Percentiles rank a stretch among this genome's conserved stretches.
phyloP scores from a whole-genome alignment of 2,797 vertebrate species.

The Morus bassanus region DNA sequence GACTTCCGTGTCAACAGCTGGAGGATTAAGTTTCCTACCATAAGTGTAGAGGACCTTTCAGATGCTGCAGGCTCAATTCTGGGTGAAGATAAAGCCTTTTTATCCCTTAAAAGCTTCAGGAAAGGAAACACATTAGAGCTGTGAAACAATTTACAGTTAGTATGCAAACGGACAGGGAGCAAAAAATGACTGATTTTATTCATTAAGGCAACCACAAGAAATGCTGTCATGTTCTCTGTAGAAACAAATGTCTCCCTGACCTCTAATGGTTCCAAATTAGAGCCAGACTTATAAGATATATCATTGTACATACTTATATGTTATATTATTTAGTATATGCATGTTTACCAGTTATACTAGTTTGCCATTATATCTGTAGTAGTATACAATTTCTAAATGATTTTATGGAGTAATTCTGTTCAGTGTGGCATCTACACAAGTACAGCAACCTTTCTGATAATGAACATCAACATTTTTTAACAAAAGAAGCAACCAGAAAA shows the following conservation, averaged over 20 bases:
- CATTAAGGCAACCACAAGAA: neutral
- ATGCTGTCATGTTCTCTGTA: neutral
- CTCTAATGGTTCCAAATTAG: neutral
- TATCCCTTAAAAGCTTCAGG: neutral
- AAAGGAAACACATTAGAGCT: neutral
- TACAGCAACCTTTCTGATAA: neutral
- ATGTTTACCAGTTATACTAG: neutral
- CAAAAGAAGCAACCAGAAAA: neutral
- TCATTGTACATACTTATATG: neutral
- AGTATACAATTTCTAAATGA: neutral
- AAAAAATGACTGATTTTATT: constrained; percentile 12
- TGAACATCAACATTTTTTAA: neutral
- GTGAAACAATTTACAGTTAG: neutral
- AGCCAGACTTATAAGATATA: neutral
- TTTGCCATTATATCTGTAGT: neutral
- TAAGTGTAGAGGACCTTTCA: neutral
- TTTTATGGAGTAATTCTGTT: neutral
- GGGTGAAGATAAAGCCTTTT: neutral
- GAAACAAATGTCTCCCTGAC: neutral
- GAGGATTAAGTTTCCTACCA: neutral
- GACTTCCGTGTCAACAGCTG: neutral
- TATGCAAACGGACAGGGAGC: neutral
- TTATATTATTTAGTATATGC: neutral
- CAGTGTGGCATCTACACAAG: neutral
- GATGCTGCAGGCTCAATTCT: neutral